Base-by-base conservation (phyloP, 2,113 vertebrate species). In the Empidonax alnorum region DNA sequence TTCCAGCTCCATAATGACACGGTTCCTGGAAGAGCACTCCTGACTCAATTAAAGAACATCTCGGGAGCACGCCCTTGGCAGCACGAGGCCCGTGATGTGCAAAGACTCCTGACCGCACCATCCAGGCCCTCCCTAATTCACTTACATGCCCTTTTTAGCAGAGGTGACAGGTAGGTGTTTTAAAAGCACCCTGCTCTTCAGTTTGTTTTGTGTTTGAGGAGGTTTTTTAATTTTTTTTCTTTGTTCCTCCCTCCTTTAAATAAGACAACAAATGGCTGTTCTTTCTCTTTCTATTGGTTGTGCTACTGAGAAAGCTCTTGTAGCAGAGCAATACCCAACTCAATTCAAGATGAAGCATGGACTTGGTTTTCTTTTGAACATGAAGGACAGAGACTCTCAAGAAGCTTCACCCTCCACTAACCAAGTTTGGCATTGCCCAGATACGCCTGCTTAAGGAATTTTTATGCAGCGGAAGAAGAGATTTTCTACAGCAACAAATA, bases 1-100 rank as follows among this genome's bases (percentile, higher is more conserved):
- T 75, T 69, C 81, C 30, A 76, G 3, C 73, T 81, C 95, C 23
- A 0, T 90, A 84, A 92, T 67, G 81, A 81, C 25, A 82, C 0
- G 15, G 93, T 89, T 95, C 79, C 92, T 90, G 90, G 93, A 94
- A 94, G 39, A 94, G 85, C 73, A 74, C 61, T 94, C 93, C 84
- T 90, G 41, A 93, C 75, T 1, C 7, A 87, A 83, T 91, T 83
- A 94, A 50, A 87, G 84, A 63, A 66, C 55, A 58, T 77, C 90
- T 91, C 35, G 0, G 21, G 59, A 96, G 84, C 80, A 87, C 13
- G 0, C 68, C 87, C 82, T 90, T 72, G 81, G 89, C 91, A 95
- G 72, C 27, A 72, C 52, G 31, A 61, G 0, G 46, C 20, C 52
- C 39, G 3, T 0, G 39, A 75, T 67, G 75, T 69, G 77, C 50